Conservation (phyloP, 2,888 invertebrate genomes). For the Portevinia maculata region DNA sequence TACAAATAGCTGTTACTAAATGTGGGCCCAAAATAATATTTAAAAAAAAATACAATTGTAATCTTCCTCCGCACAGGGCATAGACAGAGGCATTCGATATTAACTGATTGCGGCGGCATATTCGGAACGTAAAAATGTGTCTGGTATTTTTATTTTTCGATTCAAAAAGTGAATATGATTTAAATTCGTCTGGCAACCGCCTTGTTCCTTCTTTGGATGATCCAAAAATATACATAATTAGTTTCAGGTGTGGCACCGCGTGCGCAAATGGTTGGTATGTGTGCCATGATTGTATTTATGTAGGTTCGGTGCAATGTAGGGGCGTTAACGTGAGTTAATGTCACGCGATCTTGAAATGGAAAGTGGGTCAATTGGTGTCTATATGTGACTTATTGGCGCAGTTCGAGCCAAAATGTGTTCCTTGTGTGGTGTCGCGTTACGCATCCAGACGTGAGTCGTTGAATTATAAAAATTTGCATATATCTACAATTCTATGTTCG, state of each 20-base stretch:
- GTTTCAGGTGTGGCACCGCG: constrained; percentile 56
- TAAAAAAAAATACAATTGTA: background rate
- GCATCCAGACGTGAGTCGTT: constrained; percentile 6
- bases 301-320: constrained; percentile 23
- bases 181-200: constrained; percentile 47
- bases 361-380: constrained; percentile 64
- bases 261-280: constrained; percentile 26
- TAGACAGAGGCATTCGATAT: background rate
- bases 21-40: background rate
- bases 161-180: constrained; percentile 36
- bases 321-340: constrained; percentile 45
- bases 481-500: too few relatives aligned
- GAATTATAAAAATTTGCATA: constrained; percentile 45
- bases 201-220: constrained; percentile 28
- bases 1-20: too few relatives aligned
- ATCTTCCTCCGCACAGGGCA: background rate
- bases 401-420: constrained; percentile 24
- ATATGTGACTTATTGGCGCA: constrained; percentile 41
- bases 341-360: constrained; percentile 70
- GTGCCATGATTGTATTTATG: constrained; percentile 42
- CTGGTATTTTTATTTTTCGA: background rate
- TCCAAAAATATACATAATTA: constrained; percentile 41
- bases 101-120: background rate
- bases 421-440: constrained; percentile 19
- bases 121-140: background rate